These are phyloP conservation scores for Coptodon bakossiorum DNA, from an alignment of 2,113 vertebrate genomes.

Conservation along the genomic window DNA sequence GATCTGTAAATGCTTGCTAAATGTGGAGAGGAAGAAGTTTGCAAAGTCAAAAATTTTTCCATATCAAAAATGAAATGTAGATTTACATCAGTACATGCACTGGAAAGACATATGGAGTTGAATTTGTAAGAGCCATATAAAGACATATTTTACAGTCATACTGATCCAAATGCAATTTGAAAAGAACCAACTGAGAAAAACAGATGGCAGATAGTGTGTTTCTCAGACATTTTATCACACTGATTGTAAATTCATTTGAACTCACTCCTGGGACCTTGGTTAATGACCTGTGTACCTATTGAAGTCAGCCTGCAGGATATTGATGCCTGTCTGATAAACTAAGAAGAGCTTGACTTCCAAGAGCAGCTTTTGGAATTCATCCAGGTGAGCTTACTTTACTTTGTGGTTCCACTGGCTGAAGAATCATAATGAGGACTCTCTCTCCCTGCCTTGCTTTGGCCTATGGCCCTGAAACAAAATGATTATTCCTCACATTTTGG, in stretches of 20 bases:
- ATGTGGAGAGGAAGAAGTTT: background rate
- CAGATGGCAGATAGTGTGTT: slow-evolving; percentile 33
- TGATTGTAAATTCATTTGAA: slow-evolving; percentile 42
- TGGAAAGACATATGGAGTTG: background rate
- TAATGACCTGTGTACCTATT: slow-evolving; percentile 59
- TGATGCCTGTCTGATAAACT: slow-evolving; percentile 51
- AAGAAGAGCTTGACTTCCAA: slow-evolving; percentile 38
- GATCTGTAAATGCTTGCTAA: background rate
- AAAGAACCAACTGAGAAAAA: background rate
- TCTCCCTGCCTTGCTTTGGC: slow-evolving; percentile 18
- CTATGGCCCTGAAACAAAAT: slow-evolving; percentile 54
- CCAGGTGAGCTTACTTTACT: slow-evolving; percentile 42
- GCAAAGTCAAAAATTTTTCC: background rate
- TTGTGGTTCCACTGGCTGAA: slow-evolving; percentile 5
- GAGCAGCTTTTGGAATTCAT: slow-evolving; percentile 18
- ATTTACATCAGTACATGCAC: background rate
- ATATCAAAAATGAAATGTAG: background rate
- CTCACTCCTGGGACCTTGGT: slow-evolving; percentile 25
- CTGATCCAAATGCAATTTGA: background rate
- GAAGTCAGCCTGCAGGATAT: slow-evolving; percentile 46
- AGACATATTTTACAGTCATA: background rate
- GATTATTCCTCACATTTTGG: slow-evolving; percentile 61
- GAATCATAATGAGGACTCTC: slow-evolving; percentile 26
- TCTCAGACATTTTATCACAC: slow-evolving; percentile 27
- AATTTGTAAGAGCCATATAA: background rate